Conservation (phyloP, 1,140 invertebrate genomes). For the Drosophila lowei region DNA sequence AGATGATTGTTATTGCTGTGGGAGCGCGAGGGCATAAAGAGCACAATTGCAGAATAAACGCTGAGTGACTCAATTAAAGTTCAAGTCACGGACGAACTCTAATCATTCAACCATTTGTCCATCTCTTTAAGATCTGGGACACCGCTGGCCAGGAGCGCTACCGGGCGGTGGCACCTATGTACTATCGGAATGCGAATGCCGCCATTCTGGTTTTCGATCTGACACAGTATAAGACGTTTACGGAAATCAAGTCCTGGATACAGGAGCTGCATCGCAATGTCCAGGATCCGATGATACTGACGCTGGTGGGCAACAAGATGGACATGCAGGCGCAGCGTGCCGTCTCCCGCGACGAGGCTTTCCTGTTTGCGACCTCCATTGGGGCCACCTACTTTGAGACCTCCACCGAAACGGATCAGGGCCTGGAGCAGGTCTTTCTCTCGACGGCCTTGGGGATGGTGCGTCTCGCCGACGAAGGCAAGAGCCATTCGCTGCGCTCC, state of each 20-base stretch:
- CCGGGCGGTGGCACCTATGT: constrained; percentile 95
- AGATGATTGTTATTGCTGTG: constrained; percentile 79
- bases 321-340: constrained; percentile 87
- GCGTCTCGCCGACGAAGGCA: constrained; percentile 83
- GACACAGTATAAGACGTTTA: constrained; percentile 89
- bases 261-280: constrained; percentile 91
- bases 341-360: constrained; percentile 88
- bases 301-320: constrained; percentile 93
- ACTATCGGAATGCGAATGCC: constrained; percentile 95
- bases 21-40: constrained; percentile 60
- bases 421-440: constrained; percentile 88
- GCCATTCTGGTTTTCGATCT: constrained; percentile 95
- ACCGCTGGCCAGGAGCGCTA: constrained; percentile 95
- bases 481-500: constrained; percentile 84
- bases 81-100: constrained; percentile 31
- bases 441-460: constrained; percentile 86
- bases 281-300: constrained; percentile 89
- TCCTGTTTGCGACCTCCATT: constrained; percentile 90
- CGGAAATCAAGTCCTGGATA: constrained; percentile 91
- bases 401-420: constrained; percentile 90
- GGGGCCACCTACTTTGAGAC: constrained; percentile 93
- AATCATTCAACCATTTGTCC: constrained; percentile 8
- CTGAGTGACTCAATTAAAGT: constrained; percentile 72
- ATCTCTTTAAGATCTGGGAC: constrained; percentile 89
- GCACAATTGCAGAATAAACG: constrained; percentile 67